Evolutionary conservation across 2,113 vertebrate species (phyloP).

Genomic region (Strix aluco): DNA sequence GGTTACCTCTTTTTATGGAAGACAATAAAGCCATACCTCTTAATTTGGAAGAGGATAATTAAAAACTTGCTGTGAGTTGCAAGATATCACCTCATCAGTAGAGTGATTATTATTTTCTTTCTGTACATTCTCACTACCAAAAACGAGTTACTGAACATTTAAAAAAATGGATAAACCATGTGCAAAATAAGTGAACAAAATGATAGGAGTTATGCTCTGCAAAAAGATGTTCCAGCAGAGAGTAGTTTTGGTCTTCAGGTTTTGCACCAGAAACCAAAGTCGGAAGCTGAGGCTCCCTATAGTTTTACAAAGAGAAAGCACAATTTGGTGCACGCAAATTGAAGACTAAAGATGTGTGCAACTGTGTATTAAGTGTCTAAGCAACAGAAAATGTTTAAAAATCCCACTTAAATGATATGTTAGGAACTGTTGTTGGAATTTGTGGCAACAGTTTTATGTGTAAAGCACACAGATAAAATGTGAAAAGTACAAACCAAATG

Average conservation of each 20-base stretch:
- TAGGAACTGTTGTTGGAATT: not conserved
- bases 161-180: not conserved
- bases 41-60: not conserved
- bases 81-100: not conserved
- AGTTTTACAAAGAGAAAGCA: not conserved
- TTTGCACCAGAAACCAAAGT: not conserved
- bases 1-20: not conserved
- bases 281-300: not conserved
- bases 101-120: not conserved
- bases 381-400: not conserved
- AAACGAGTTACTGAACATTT: not conserved
- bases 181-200: not conserved
- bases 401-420: rapidly evolving
- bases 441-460: not conserved
- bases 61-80: not conserved
- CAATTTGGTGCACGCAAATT: not conserved
- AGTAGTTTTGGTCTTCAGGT: not conserved
- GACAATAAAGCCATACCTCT: not conserved
- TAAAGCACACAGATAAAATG: not conserved
- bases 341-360: not conserved
- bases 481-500: not conserved
- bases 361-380: not conserved
- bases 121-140: not conserved
- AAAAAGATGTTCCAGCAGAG: not conserved
- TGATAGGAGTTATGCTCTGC: not conserved